These are phyloP conservation scores for Ichneumon xanthorius DNA, from an alignment of 2,888 invertebrate species.

Conservation along the genomic window DNA sequence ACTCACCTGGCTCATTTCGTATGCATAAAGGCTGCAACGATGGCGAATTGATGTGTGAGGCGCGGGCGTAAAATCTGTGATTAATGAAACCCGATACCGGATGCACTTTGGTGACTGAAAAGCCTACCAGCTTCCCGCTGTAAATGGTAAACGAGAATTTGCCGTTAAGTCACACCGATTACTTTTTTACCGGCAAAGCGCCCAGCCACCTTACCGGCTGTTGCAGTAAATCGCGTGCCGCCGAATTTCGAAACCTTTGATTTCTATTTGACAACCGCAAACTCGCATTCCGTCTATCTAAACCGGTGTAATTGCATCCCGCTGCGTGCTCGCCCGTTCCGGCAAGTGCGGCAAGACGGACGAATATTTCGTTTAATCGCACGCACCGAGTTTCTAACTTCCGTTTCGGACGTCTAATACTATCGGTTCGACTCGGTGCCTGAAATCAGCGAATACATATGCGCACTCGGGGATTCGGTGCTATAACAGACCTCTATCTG, in stretches of 20 bases:
- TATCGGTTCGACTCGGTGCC: background rate
- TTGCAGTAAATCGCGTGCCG: no score
- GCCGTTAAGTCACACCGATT: background rate
- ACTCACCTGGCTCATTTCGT: background rate
- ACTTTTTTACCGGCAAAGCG: background rate
- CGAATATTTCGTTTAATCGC: background rate
- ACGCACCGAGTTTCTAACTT: background rate
- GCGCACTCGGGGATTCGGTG: background rate
- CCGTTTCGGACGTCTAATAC: background rate
- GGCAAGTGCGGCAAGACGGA: background rate
- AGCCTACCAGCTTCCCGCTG: background rate
- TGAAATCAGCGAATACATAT: background rate
- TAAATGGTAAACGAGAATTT: background rate
- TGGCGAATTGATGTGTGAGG: conserved; percentile 1
- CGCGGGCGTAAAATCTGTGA: background rate
- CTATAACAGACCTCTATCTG: conserved; percentile 13
- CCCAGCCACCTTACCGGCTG: background rate
- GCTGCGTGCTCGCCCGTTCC: background rate
- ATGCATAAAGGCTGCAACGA: background rate
- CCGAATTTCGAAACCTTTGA: no score
- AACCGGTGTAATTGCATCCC: no score
- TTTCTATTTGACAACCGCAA: background rate
- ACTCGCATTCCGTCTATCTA: background rate
- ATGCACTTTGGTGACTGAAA: conserved; percentile 7
- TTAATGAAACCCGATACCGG: conserved; percentile 17